These are phyloP conservation scores for Adelosebastes latens DNA, from an alignment of 2,797 vertebrate species.

Conservation along the genomic window DNA sequence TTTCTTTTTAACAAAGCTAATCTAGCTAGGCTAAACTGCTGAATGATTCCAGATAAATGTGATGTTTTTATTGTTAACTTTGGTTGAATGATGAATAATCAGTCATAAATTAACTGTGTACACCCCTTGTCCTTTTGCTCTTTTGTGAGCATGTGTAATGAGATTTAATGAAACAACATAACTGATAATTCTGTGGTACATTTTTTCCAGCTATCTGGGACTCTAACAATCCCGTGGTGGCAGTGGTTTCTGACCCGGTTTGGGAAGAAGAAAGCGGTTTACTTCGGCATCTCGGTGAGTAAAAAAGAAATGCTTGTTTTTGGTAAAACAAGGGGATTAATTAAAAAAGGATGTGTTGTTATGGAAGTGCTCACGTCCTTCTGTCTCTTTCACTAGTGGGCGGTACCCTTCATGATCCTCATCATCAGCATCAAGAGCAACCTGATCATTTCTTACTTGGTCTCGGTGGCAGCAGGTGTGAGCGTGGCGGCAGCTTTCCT, in stretches of 20 bases:
- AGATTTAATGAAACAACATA: not conserved
- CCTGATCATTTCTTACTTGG: conserved; percentile 87
- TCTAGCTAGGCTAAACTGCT: not conserved
- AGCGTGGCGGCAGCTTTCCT: conserved; percentile 94
- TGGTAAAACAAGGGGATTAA: not conserved
- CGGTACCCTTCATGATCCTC: conserved; percentile 91
- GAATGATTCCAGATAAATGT: not conserved
- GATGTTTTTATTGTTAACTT: not conserved
- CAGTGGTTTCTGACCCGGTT: conserved; percentile 95
- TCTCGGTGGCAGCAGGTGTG: conserved; percentile 88
- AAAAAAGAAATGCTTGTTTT: not conserved
- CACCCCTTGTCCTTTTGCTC: not conserved
- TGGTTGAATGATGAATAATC: not conserved
- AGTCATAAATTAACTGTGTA: not conserved
- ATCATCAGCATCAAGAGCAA: conserved; percentile 84
- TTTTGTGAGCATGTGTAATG: not conserved
- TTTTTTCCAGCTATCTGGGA: conserved; percentile 84
- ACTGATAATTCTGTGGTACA: not conserved
- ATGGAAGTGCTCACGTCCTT: not conserved
- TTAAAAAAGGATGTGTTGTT: not conserved
- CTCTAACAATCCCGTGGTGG: conserved; percentile 93
- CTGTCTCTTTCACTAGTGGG: conserved; percentile 82
- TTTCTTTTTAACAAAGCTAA: not conserved
- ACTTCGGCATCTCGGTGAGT: conserved; percentile 90
- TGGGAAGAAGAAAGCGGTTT: conserved; percentile 94